These are phyloP conservation scores for Heteronetta atricapilla DNA, from an alignment of 2,113 vertebrate genomes.

Conservation along the genomic window DNA sequence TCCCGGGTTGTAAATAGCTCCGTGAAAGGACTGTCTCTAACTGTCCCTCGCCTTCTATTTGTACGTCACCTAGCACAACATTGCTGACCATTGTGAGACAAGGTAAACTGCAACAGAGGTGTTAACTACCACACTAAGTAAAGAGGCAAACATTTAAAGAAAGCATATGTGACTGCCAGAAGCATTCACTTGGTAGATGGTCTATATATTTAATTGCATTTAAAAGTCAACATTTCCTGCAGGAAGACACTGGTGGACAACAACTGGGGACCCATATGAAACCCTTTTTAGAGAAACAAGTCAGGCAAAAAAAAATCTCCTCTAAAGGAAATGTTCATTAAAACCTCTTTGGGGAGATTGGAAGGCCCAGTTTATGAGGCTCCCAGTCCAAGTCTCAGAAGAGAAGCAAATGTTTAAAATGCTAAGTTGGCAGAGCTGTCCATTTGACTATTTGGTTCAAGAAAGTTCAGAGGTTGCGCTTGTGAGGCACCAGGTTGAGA, in stretches of 20 bases:
- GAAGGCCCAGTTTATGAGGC: neutral
- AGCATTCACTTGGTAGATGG: neutral
- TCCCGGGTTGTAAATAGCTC: neutral
- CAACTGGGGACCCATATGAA: neutral
- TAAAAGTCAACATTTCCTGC: neutral
- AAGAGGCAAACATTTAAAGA: neutral
- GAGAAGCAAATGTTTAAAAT: conserved; percentile 16
- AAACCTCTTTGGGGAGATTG: neutral
- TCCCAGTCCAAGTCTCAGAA: neutral
- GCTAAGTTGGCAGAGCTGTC: conserved; percentile 41
- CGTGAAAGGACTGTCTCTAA: neutral
- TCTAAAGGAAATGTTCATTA: neutral
- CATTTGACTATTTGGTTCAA: conserved; percentile 30
- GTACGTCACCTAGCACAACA: neutral
- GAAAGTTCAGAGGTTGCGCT: conserved; percentile 57
- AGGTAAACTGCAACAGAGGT: neutral
- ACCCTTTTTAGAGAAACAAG: neutral
- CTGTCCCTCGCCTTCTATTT: neutral
- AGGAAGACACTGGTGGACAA: neutral
- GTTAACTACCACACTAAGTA: neutral
- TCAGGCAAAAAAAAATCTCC: neutral
- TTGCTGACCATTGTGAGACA: neutral
- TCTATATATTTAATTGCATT: neutral
- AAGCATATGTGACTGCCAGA: neutral
- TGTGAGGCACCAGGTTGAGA: neutral